A percentile compares a stretch with the other conserved stretches of the same genome.
Evolutionary conservation across 2,888 invertebrate genomes (phyloP).

Genomic region (Drepanosiphum platanoidis): DNA sequence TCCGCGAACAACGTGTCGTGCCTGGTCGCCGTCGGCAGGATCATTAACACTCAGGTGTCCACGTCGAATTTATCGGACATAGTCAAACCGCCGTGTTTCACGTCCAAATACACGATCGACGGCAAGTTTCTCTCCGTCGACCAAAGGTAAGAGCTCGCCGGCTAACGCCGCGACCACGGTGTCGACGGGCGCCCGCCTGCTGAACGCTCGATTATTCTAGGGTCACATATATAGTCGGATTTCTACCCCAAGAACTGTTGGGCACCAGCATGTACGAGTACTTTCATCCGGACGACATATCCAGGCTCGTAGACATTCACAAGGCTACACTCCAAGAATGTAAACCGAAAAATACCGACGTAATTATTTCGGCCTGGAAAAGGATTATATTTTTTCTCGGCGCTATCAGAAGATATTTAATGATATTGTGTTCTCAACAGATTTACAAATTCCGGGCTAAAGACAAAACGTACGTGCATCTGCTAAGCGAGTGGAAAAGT

Average conservation of each 20-base stretch:
- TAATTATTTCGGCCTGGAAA: conserved; percentile 63
- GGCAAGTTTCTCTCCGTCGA: conserved; percentile 94
- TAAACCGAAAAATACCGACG: conserved; percentile 74
- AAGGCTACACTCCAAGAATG: conserved; percentile 78
- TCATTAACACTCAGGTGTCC: conserved; percentile 68
- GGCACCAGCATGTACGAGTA: conserved; percentile 95
- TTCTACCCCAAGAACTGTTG: conserved; percentile 90
- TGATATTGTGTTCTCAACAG: conserved; percentile 64
- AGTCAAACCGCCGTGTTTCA: conserved; percentile 77
- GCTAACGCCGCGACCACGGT: too few species aligned
- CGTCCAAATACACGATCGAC: conserved; percentile 86
- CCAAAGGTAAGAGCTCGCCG: conserved; percentile 75
- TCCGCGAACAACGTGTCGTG: conserved; percentile 80
- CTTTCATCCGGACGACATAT: conserved; percentile 83
- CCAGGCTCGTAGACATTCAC: conserved; percentile 83
- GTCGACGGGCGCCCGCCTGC: too few species aligned
- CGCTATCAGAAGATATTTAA: too few species aligned
- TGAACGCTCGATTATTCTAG: conserved; percentile 69
- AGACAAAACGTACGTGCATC: conserved; percentile 76
- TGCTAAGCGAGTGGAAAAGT: conserved; percentile 87
- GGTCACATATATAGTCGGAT: conserved; percentile 87
- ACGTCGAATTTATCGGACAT: conserved; percentile 68
- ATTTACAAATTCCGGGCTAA: conserved; percentile 84
- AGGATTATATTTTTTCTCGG: background rate
- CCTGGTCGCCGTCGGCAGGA: conserved; percentile 86